Conservation (phyloP, 2,797 vertebrate species). For the Sphenodon punctatus region DNA sequence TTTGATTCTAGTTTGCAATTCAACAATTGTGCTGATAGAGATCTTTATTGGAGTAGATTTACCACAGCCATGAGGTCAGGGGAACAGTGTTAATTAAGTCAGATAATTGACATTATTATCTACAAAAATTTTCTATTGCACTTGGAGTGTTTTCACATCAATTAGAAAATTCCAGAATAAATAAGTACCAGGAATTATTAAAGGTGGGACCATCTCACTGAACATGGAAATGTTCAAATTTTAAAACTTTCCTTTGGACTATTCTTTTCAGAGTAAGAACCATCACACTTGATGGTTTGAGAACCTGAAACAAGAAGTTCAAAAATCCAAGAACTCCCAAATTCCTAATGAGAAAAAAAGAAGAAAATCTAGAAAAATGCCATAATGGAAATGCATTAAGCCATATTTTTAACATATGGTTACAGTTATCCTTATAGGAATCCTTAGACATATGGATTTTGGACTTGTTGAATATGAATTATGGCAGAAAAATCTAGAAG, state of each 20-base stretch:
- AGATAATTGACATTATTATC: background rate
- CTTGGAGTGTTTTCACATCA: background rate
- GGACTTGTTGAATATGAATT: too few relatives aligned
- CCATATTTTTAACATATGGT: too few relatives aligned
- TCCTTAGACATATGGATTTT: too few relatives aligned
- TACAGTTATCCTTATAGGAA: too few relatives aligned
- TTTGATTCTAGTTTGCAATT: background rate
- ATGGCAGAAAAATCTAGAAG: too few relatives aligned
- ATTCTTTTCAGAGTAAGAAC: conserved; percentile 25
- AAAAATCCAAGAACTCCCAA: too few relatives aligned
- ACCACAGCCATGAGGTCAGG: background rate
- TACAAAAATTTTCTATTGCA: conserved; percentile 8
- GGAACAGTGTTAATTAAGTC: background rate
- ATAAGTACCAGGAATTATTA: background rate
- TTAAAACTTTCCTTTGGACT: conserved; percentile 4
- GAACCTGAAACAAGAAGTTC: too few relatives aligned
- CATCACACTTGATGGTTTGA: too few relatives aligned
- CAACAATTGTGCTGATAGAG: background rate
- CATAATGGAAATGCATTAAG: too few relatives aligned
- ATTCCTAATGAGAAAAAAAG: too few relatives aligned
- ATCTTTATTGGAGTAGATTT: background rate
- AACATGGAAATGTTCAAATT: background rate
- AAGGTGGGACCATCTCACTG: background rate
- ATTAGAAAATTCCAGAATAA: conserved; percentile 13
- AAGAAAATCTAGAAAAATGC: too few relatives aligned